Conservation (phyloP, 2,113 vertebrate species). For the Dascyllus trimaculatus region DNA sequence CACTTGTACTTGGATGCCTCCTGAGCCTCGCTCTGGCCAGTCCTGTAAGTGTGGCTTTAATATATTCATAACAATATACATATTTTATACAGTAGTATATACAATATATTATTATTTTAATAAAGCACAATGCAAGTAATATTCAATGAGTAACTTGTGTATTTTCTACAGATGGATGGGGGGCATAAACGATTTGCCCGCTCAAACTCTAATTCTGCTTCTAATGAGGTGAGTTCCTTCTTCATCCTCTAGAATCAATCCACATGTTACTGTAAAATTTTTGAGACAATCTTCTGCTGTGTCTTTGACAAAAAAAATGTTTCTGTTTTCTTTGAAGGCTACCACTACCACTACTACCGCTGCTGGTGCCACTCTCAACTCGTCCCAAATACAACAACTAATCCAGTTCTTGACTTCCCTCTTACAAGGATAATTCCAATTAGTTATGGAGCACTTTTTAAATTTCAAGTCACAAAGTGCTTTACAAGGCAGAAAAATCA, state of each 20-base stretch:
- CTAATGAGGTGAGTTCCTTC: neutral
- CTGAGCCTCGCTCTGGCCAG: conserved; percentile 65
- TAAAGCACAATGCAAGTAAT: neutral
- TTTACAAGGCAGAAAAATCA: too few relatives aligned
- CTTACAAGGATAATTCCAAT: too few relatives aligned
- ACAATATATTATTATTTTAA: neutral
- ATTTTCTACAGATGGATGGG: neutral
- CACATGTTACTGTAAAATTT: too few relatives aligned
- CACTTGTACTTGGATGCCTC: conserved; percentile 67
- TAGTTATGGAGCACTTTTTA: too few relatives aligned
- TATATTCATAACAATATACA: neutral
- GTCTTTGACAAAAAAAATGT: neutral
- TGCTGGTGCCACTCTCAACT: too few relatives aligned
- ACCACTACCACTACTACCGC: neutral
- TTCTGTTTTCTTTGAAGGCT: neutral
- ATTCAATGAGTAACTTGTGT: neutral
- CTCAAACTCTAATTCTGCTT: neutral
- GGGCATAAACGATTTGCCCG: neutral
- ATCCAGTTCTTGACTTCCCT: too few relatives aligned
- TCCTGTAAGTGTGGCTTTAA: conserved; percentile 63
- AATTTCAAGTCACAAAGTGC: too few relatives aligned
- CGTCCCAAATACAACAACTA: too few relatives aligned
- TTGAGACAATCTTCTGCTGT: too few relatives aligned
- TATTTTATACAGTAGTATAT: too few relatives aligned
- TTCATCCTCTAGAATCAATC: neutral